Base-by-base conservation (phyloP, 2,888 invertebrate genomes). In the Drosophila kambysellisi region DNA sequence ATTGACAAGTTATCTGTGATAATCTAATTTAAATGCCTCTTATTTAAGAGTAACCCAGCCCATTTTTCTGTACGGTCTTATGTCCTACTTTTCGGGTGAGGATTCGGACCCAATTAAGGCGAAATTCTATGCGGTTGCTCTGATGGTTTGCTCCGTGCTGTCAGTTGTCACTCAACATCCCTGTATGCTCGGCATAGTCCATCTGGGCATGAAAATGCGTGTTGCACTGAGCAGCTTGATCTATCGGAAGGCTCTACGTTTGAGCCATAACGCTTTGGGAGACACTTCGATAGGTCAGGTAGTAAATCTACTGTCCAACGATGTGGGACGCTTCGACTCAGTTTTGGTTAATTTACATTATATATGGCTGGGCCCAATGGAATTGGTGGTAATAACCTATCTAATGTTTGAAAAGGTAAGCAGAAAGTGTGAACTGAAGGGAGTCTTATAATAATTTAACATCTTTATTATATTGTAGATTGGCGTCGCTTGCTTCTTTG, bases 271-370 rank as follows among this genome's bases (percentile, higher is more conserved):
- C 0, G 96, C 97, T 0, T 89, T 97, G 64, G 95, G 95, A 0
- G 95, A 96, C 88, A 97, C 97, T 4, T 97, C 97, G 0, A 94
- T 95, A 15, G 96, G 96, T 1, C 95, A 96, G 91, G 94, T 95
- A 78, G 98, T 99, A 20, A 99, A 99, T 93, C 94, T 99, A 3
- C 94, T 99, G 74, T 98, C 99, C 2, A 99, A 99, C 92, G 99
- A 99, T 93, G 98, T 99, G 71, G 97, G 97, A 89, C 92, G 93
- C 15, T 88, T 93, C 50, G 93, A 93, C 81, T 81, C 90, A 60
- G 96, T 97, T 32, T 95, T 97, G 76, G 95, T 98, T 80, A 97
- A 98, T 92, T 93, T 98, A 9, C 98, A 99, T 93, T 98, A 97
- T 92, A 94, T 98, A 51, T 98, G 98, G 98, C 95, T 98, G 73